phyloP scores from a whole-genome alignment of 2,113 vertebrate species.

The Tachuris rubrigastra region DNA sequence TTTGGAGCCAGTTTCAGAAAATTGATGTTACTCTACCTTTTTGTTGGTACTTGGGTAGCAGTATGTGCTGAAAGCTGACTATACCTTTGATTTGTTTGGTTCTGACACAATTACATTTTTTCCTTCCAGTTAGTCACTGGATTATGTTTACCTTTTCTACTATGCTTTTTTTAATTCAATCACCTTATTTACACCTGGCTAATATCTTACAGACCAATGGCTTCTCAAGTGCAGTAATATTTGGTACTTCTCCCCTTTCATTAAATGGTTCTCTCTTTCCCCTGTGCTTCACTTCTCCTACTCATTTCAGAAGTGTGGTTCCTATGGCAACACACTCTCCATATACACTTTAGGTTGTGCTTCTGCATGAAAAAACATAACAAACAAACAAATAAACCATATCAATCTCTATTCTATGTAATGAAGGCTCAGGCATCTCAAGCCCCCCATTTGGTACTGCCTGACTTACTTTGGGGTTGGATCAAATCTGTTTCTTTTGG shows the following conservation, averaged over 20 bases:
- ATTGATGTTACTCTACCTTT: background rate
- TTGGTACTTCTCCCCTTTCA: background rate
- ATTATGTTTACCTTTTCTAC: background rate
- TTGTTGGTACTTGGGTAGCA: background rate
- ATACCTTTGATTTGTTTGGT: background rate
- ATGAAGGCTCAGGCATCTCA: background rate
- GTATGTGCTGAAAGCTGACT: background rate
- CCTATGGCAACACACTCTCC: conserved; percentile 57
- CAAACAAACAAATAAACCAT: background rate
- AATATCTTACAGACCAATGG: background rate
- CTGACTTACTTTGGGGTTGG: background rate
- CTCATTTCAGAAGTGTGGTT: conserved; percentile 51
- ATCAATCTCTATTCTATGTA: background rate
- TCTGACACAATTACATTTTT: background rate
- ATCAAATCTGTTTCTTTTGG: background rate
- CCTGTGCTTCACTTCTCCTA: background rate
- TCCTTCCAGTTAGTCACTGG: background rate
- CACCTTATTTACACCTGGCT: background rate
- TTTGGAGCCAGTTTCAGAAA: background rate
- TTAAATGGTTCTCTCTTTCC: background rate
- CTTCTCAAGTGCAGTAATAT: background rate
- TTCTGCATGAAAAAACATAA: background rate
- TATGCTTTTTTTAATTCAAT: background rate
- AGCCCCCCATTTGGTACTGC: background rate
- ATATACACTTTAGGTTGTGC: conserved; percentile 40